Base-by-base conservation (phyloP, 2,113 vertebrate species). In the Todiramphus saurophagus region DNA sequence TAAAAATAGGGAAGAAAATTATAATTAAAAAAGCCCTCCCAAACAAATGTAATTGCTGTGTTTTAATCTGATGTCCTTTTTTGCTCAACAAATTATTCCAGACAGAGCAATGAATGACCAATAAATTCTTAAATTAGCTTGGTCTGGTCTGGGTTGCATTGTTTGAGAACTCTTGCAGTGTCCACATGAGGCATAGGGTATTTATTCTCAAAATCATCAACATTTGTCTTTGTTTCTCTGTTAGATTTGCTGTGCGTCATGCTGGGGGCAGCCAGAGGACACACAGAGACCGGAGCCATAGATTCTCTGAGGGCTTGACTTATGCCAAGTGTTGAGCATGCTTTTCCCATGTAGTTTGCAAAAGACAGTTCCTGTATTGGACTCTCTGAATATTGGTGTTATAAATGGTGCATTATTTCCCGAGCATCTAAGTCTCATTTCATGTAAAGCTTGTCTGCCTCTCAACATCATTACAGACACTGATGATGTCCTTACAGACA, bases 201-300 rank as follows among this genome's bases (percentile, higher is more conserved):
- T 88, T 92, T 84, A 72, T 93, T 69, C 69, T 89, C 77, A 68
- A 83, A 96, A 44, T 35, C 80, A 72, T 80, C 83, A 43, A 14
- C 74, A 68, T 83, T 93, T 90, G 46, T 81, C 92, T 93, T 84
- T 0, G 9, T 68, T 83, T 75, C 46, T 74, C 44, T 75, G 64
- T 90, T 73, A 75, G 69, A 53, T 75, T 75, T 93, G 50, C 55
- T 73, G 55, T 82, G 53, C 0, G 5, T 92, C 83, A 79, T 1
- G 3, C 77, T 3, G 21, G 62, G 94, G 83, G 80, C 86, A 96
- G 94, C 89, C 86, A 96, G 92, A 84, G 96, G 94, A 90, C 82
- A 69, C 20, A 18, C 0, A 3, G 53, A 88, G 64, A 92, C 35
- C 0, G 3, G 62, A 92, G 86, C n/a, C 44, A 37, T 79, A 69